Percentiles rank a stretch among this genome's conserved stretches.
These are phyloP conservation scores for Acrossocheilus fasciatus DNA, from an alignment of 2,797 vertebrate species.

Conservation along the genomic window DNA sequence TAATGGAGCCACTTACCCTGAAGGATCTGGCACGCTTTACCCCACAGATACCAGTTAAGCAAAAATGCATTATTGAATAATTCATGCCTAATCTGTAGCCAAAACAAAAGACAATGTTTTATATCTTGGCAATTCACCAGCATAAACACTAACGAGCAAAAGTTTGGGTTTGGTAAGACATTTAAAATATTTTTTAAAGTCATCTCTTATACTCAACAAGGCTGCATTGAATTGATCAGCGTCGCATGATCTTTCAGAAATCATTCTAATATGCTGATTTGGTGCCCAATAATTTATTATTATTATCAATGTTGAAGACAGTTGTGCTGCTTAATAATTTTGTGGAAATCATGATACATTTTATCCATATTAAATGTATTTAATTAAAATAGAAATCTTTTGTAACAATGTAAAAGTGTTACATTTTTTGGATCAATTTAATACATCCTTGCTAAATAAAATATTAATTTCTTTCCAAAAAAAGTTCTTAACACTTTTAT, in stretches of 20 bases:
- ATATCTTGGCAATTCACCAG: background rate
- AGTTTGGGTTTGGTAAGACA: background rate
- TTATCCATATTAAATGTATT: no score
- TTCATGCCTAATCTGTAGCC: background rate
- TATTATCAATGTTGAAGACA: background rate
- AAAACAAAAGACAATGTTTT: background rate
- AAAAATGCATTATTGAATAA: slow-evolving; percentile 6
- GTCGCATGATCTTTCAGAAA: background rate
- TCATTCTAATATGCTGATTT: background rate
- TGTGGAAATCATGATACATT: background rate
- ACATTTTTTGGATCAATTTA: no score
- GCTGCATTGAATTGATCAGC: background rate
- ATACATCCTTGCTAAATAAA: background rate
- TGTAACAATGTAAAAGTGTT: no score
- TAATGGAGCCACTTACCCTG: background rate
- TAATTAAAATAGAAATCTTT: no score
- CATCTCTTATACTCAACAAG: background rate
- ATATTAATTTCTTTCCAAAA: background rate
- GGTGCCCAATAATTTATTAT: background rate
- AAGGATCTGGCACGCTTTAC: background rate
- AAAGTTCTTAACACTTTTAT: background rate
- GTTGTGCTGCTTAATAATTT: background rate
- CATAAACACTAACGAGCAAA: background rate
- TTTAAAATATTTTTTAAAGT: background rate
- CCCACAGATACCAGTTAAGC: background rate